Base-by-base conservation (phyloP, 2,888 invertebrate species). In the Caenorhabditis becei region DNA sequence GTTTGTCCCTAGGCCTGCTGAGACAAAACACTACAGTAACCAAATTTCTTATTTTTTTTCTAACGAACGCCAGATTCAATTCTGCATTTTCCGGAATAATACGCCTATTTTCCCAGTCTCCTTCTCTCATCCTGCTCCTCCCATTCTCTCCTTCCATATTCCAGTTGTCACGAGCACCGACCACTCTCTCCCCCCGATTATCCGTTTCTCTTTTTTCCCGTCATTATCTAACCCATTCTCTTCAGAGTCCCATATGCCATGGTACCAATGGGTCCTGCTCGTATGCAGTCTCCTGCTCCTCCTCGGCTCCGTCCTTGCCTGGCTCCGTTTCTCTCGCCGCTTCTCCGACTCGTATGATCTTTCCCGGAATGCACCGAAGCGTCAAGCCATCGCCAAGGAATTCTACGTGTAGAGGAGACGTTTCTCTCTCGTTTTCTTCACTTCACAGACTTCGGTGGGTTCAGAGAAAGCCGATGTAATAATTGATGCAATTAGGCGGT, bases 281-380 rank as follows among this genome's bases (percentile, higher is more conserved):
- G 37, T 65, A 11, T 18, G 11, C 28, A 35, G 58, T 20, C 51
- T 74, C 3, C 11, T 51, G 1, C 24, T 66, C 23, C 41, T 66
- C 11, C 56, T 65, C 10, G 51, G 47, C 26, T 66, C 51, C 58
- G 23, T 51, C 7, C 58, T 59, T 37, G 58, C 51, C 18, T 74
- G 74, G 74, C 51, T 74, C 11, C 65, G 59, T 16, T 74, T 74
- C 59, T 66, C 65, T n/a, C 65, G 53, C 47, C 65, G 74, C 18
- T 79, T 79, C 51, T 79, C 67, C 18, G 79, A 79, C 26, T 79
- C 79, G 18, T 79, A 79, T 51, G 79, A 79, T 47, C 23, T 79
- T 16, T 66, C 72, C 28, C 44, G 51, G 47, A 71, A 71, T 61
- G 72, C 62, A 28, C 72, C 65, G 32, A 66, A 67, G 51, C 66